Conservation (phyloP, 2,113 vertebrate genomes). For the Ciconia maguari region DNA sequence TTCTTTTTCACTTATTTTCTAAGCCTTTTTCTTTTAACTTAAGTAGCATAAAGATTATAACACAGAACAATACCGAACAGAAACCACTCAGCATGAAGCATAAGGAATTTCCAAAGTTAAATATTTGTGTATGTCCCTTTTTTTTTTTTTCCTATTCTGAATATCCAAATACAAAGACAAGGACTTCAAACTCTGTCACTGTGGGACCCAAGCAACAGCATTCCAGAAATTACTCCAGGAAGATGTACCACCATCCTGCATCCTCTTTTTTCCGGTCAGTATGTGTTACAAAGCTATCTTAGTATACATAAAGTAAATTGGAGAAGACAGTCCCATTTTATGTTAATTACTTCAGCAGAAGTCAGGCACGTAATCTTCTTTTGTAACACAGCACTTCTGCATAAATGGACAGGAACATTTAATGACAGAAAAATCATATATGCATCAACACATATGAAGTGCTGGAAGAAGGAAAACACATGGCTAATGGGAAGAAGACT, state of each 20-base stretch:
- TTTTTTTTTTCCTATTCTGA: neutral
- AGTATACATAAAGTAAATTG: neutral
- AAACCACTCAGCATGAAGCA: neutral
- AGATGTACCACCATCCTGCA: neutral
- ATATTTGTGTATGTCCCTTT: neutral
- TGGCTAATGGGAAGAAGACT: neutral
- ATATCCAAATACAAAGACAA: neutral
- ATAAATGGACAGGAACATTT: neutral
- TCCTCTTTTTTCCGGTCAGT: neutral
- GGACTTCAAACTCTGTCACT: neutral
- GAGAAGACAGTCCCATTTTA: neutral
- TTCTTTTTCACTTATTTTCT: neutral
- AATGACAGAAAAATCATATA: neutral
- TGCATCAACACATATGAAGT: neutral
- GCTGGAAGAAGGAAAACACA: neutral
- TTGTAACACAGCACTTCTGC: neutral
- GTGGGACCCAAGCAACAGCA: neutral
- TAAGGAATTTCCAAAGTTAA: neutral
- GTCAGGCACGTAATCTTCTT: neutral
- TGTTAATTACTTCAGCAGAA: neutral
- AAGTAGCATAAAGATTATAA: neutral
- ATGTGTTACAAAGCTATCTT: neutral
- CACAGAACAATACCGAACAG: neutral
- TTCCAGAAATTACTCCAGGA: neutral
- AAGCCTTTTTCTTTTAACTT: neutral